Percentiles rank a stretch among this genome's conserved stretches.
These are phyloP conservation scores for Neoaliturus tenellus DNA, from an alignment of 2,888 invertebrate genomes.

Conservation along the genomic window DNA sequence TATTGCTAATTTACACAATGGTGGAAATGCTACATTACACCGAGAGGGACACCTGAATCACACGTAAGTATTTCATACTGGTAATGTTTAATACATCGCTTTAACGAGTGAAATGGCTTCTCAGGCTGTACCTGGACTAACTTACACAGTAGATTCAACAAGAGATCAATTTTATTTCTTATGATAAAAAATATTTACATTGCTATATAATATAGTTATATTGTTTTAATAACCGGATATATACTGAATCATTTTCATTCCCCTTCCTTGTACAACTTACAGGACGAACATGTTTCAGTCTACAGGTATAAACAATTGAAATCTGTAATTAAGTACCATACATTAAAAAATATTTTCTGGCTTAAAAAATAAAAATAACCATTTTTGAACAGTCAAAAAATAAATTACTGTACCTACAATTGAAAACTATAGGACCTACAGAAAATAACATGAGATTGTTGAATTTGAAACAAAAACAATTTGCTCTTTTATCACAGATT, in stretches of 20 bases:
- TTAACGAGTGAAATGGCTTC: constrained; percentile 20
- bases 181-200: constrained; percentile 36
- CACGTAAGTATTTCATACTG: constrained; percentile 24
- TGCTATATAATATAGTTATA: constrained; percentile 2
- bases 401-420: too few species aligned
- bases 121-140: constrained; percentile 22
- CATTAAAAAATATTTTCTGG: background rate
- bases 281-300: background rate
- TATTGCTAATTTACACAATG: constrained; percentile 43
- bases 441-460: too few species aligned
- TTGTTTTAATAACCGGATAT: background rate
- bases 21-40: constrained; percentile 29
- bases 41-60: constrained; percentile 35
- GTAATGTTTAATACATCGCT: constrained; percentile 13
- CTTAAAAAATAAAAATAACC: too few species aligned
- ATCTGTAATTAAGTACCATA: background rate
- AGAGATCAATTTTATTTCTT: constrained; percentile 47
- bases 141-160: constrained; percentile 24
- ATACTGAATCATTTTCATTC: background rate
- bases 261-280: background rate
- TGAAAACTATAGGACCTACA: too few species aligned
- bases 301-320: background rate
- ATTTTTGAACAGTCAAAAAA: too few species aligned
- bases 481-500: constrained; percentile 35
- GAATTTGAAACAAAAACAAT: too few species aligned